phyloP scores from a whole-genome alignment of 2,797 vertebrate species.

The Eupleurogrammus muticus region DNA sequence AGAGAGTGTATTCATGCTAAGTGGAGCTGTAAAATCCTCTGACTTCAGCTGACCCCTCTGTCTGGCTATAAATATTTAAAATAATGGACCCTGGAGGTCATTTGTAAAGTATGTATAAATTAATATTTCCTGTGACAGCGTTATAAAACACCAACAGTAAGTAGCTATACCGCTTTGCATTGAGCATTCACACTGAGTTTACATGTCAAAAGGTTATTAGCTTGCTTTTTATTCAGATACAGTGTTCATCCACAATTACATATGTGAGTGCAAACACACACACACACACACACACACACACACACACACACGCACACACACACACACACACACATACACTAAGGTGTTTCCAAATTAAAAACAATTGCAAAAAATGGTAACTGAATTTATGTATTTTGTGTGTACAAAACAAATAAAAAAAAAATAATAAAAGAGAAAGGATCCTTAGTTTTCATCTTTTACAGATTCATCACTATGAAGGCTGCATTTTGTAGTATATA shows the following conservation, averaged over 20 bases:
- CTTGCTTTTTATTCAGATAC: slow-evolving; percentile 4
- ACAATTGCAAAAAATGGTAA: no score
- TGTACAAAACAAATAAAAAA: no score
- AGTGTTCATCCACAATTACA: not conserved
- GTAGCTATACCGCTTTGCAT: slow-evolving; percentile 2
- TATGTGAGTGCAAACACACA: not conserved
- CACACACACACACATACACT: no score
- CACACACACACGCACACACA: not conserved
- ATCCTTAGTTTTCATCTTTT: no score
- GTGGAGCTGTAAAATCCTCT: slow-evolving; percentile 44
- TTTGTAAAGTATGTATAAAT: slow-evolving; percentile 48
- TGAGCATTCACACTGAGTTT: slow-evolving; percentile 16
- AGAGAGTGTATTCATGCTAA: slow-evolving; percentile 48
- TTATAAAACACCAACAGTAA: slow-evolving; percentile 32
- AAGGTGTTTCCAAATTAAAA: no score
- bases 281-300: not conserved
- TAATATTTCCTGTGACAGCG: slow-evolving; percentile 39
- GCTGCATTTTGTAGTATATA: no score
- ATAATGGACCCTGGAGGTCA: slow-evolving; percentile 39
- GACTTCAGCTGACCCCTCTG: slow-evolving; percentile 50
- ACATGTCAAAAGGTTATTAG: not conserved
- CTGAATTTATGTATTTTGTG: no score
- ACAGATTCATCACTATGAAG: no score
- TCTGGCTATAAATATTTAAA: slow-evolving; percentile 64
- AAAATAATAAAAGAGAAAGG: no score